Evolutionary conservation across 2,888 invertebrate genomes (phyloP).

Genomic region (Drosophila bunnanda): DNA sequence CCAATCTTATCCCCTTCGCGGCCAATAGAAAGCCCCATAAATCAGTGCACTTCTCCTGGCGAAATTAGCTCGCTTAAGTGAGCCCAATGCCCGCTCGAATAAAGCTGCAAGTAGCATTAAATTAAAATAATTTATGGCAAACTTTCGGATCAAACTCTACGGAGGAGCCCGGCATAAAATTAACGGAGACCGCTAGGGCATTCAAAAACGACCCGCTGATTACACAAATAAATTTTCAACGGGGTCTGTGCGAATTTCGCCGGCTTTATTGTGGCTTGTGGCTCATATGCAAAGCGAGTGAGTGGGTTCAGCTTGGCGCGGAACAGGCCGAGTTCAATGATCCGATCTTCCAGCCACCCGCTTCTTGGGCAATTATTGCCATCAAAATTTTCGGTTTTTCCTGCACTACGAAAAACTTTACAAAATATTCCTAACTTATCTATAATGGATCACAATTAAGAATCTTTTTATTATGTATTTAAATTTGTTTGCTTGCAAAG

Average conservation of each 20-base stretch:
- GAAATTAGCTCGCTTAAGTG: conserved; percentile 35
- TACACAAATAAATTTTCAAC: conserved; percentile 59
- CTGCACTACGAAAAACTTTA: conserved; percentile 1
- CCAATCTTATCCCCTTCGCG: conserved; percentile 20
- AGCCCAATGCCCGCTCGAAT: conserved; percentile 32
- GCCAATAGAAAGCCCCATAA: conserved; percentile 51
- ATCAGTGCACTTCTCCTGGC: conserved; percentile 33
- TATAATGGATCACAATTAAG: neutral
- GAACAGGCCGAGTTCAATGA: conserved; percentile 63
- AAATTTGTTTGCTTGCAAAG: too few species aligned
- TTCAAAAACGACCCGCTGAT: conserved; percentile 49
- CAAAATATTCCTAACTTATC: too few species aligned
- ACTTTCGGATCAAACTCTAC: conserved; percentile 42
- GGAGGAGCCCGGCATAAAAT: conserved; percentile 58
- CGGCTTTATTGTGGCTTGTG: conserved; percentile 27
- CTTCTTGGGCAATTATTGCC: conserved; percentile 49
- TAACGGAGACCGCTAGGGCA: conserved; percentile 31
- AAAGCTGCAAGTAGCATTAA: conserved; percentile 46
- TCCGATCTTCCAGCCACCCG: conserved; percentile 56
- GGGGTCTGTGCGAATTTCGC: conserved; percentile 63
- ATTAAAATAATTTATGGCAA: conserved; percentile 53
- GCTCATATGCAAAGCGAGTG: conserved; percentile 66
- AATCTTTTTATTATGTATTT: neutral
- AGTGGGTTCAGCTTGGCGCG: conserved; percentile 33
- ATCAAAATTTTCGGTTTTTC: conserved; percentile 21